phyloP scores from a whole-genome alignment of 2,888 invertebrate genomes.

The Tortrix viridana region DNA sequence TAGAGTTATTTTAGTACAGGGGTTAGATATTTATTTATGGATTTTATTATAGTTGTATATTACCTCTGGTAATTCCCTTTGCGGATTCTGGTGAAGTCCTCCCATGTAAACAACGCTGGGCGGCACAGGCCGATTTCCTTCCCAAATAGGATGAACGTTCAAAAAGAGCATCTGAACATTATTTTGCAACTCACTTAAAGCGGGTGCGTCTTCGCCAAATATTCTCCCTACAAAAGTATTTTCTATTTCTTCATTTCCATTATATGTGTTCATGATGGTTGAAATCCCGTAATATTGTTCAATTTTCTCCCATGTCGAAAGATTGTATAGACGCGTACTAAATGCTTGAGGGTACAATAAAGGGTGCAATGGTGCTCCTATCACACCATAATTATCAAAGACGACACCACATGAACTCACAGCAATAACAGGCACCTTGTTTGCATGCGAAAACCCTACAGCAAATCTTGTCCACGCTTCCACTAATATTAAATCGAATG shows the following conservation, averaged over 20 bases:
- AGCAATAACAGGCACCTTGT: slow-evolving; percentile 57
- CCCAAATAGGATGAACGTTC: slow-evolving; percentile 65
- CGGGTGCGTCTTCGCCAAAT: slow-evolving; percentile 49
- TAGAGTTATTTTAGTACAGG: no score
- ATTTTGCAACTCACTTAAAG: slow-evolving; percentile 44
- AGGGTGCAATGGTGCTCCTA: slow-evolving; percentile 52
- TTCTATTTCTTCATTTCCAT: slow-evolving; percentile 26
- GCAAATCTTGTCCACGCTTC: slow-evolving; percentile 51
- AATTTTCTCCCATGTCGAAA: slow-evolving; percentile 52
- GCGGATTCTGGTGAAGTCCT: slow-evolving; percentile 63
- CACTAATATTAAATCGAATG: slow-evolving; percentile 55
- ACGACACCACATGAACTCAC: slow-evolving; percentile 54
- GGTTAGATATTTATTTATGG: no score
- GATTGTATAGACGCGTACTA: slow-evolving; percentile 45
- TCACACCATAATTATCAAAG: slow-evolving; percentile 40
- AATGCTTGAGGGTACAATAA: slow-evolving; percentile 48
- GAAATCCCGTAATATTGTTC: slow-evolving; percentile 41
- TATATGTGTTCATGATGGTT: slow-evolving; percentile 20
- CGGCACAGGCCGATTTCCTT: slow-evolving; percentile 60
- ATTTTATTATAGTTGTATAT: background rate
- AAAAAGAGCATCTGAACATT: slow-evolving; percentile 66
- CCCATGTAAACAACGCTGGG: slow-evolving; percentile 67
- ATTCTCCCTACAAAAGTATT: slow-evolving; percentile 41
- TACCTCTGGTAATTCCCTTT: slow-evolving; percentile 67
- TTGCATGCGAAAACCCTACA: slow-evolving; percentile 50